Evolutionary conservation across 2,113 vertebrate genomes (phyloP).

Genomic region (Sterrhoptilus dennistouni): DNA sequence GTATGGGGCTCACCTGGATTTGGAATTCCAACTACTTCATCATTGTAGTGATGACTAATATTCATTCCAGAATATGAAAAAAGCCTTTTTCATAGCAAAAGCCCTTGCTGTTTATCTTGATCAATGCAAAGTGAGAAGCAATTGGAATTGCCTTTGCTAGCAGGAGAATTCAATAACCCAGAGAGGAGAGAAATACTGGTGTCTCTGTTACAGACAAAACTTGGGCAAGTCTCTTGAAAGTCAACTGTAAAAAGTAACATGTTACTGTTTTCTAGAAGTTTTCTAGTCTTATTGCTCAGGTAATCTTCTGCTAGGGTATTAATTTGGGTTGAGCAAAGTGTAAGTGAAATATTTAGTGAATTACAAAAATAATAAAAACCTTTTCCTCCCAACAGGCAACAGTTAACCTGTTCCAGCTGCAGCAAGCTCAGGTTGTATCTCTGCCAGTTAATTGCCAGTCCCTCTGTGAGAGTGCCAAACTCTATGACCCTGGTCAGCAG

Average conservation of each 20-base stretch:
- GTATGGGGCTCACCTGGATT: neutral
- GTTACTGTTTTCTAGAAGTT: neutral
- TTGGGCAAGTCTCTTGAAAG: neutral
- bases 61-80: neutral
- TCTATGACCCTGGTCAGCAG: constrained; percentile 92
- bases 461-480: constrained; percentile 91
- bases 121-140: neutral
- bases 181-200: neutral
- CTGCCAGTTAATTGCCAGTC: constrained; percentile 89
- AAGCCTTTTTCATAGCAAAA: neutral
- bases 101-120: neutral
- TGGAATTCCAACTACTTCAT: neutral
- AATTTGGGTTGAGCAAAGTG: neutral
- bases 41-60: neutral
- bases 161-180: neutral
- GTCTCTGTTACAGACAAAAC: neutral
- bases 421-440: constrained; percentile 89
- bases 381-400: constrained; percentile 80
- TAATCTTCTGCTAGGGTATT: neutral
- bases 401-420: constrained; percentile 96
- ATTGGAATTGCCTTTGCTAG: neutral
- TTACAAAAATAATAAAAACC: neutral
- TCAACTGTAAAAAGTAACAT: neutral
- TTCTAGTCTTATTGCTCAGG: neutral
- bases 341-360: neutral